Conservation (phyloP, 2,113 vertebrate genomes). For the Centropus unirufus region DNA sequence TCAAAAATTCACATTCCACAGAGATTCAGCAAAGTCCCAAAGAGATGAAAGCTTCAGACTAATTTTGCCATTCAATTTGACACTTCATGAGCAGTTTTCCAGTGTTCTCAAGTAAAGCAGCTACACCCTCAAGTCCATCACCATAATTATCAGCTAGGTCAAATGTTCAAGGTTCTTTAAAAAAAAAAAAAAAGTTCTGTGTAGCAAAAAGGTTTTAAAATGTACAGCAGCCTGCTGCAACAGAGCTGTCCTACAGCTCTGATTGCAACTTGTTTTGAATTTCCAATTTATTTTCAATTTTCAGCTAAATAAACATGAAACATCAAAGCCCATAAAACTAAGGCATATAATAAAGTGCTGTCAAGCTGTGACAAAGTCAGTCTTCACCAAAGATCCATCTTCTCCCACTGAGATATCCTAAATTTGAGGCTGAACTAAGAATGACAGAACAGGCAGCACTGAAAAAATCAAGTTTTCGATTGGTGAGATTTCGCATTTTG, state of each 20-base stretch:
- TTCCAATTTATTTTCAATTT: slow-evolving; percentile 41
- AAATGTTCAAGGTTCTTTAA: not conserved
- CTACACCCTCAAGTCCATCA: not conserved
- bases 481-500: slow-evolving; percentile 26
- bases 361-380: slow-evolving; percentile 57
- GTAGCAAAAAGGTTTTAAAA: not conserved
- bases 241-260: not conserved
- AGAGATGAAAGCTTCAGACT: not conserved
- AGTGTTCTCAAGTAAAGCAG: not conserved
- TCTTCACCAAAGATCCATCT: slow-evolving; percentile 36
- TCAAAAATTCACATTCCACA: not conserved
- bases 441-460: slow-evolving; percentile 19
- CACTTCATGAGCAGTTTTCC: not conserved
- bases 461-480: slow-evolving; percentile 18
- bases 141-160: not conserved
- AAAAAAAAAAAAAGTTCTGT: not conserved
- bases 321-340: slow-evolving; percentile 24
- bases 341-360: slow-evolving; percentile 25
- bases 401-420: slow-evolving; percentile 52
- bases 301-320: slow-evolving; percentile 38
- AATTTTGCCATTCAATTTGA: not conserved
- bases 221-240: not conserved
- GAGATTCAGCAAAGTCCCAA: not conserved
- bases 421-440: slow-evolving; percentile 43
- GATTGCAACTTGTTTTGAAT: not conserved